Percentiles rank a stretch among this genome's conserved stretches.
Evolutionary conservation across 2,113 vertebrate species (phyloP).

Genomic region (Scytalopus superciliaris): DNA sequence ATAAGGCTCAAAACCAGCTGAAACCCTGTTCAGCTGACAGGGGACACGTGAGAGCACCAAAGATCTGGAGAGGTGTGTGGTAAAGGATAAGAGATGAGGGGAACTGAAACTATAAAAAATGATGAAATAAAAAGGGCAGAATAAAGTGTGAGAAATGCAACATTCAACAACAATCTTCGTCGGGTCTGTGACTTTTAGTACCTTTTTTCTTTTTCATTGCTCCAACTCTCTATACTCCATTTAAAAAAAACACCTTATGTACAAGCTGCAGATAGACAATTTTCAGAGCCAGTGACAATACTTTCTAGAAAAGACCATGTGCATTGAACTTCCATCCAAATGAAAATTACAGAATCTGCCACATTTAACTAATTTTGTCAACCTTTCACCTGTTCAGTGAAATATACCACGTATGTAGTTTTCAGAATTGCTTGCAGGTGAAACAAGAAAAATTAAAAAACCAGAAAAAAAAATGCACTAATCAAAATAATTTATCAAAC

Average conservation of each 20-base stretch:
- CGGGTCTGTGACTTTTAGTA: neutral
- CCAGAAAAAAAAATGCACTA: neutral
- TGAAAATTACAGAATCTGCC: slow-evolving; percentile 75
- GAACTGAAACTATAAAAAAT: neutral
- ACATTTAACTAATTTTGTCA: slow-evolving; percentile 78
- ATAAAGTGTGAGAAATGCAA: neutral
- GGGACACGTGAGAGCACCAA: neutral
- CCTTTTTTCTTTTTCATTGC: neutral
- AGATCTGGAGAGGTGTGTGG: neutral
- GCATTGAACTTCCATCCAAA: slow-evolving; percentile 83
- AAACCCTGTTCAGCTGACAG: neutral
- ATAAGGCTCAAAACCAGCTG: neutral
- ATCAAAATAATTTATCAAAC: neutral
- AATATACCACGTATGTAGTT: slow-evolving; percentile 79
- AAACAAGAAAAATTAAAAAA: slow-evolving; percentile 65
- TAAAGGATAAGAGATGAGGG: neutral
- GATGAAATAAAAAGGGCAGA: neutral
- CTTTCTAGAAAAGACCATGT: slow-evolving; percentile 81
- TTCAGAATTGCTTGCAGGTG: slow-evolving; percentile 82
- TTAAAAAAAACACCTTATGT: neutral
- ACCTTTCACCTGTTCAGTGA: slow-evolving; percentile 74
- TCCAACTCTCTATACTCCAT: neutral
- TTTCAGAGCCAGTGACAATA: slow-evolving; percentile 81
- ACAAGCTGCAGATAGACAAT: neutral
- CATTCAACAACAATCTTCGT: neutral